Evolutionary conservation across 2,888 invertebrate genomes (phyloP).

Genomic region (Aphrophora alni): DNA sequence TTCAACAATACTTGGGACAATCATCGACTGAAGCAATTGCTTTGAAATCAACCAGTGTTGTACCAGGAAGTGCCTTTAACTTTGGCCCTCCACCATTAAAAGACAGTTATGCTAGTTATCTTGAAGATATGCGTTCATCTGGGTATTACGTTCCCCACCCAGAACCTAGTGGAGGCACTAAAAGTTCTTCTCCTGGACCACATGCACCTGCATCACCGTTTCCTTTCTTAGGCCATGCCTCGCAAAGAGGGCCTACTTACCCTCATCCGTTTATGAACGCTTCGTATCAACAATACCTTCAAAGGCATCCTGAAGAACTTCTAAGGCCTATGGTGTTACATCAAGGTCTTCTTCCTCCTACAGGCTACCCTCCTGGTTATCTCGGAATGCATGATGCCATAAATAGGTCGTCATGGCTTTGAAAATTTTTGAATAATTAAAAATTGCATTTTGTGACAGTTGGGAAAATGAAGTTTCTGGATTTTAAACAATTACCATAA

Average conservation of each 20-base stretch:
- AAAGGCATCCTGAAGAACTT: slow-evolving; percentile 67
- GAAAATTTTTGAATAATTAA: slow-evolving; percentile 26
- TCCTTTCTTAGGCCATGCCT: slow-evolving; percentile 40
- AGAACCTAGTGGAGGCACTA: slow-evolving; percentile 58
- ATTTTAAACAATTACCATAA: background rate
- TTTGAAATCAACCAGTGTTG: slow-evolving; percentile 72
- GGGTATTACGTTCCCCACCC: slow-evolving; percentile 53
- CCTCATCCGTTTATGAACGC: slow-evolving; percentile 56
- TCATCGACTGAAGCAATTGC: slow-evolving; percentile 63
- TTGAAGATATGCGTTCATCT: slow-evolving; percentile 67
- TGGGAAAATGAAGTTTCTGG: background rate
- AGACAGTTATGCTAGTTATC: slow-evolving; percentile 63
- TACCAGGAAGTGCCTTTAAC: slow-evolving; percentile 84
- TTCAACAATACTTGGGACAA: slow-evolving; percentile 66
- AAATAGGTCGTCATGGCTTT: slow-evolving; percentile 62
- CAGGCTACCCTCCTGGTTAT: slow-evolving; percentile 62
- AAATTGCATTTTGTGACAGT: background rate
- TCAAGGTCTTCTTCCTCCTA: slow-evolving; percentile 59
- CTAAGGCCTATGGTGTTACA: slow-evolving; percentile 59
- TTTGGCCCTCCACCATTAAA: slow-evolving; percentile 76
- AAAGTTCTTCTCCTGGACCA: slow-evolving; percentile 49
- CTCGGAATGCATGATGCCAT: slow-evolving; percentile 73
- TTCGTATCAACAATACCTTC: slow-evolving; percentile 75
- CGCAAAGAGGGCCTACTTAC: slow-evolving; percentile 42
- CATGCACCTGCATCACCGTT: slow-evolving; percentile 33